phyloP scores from a whole-genome alignment of 2,113 vertebrate species.

The Taurulus bubalis region DNA sequence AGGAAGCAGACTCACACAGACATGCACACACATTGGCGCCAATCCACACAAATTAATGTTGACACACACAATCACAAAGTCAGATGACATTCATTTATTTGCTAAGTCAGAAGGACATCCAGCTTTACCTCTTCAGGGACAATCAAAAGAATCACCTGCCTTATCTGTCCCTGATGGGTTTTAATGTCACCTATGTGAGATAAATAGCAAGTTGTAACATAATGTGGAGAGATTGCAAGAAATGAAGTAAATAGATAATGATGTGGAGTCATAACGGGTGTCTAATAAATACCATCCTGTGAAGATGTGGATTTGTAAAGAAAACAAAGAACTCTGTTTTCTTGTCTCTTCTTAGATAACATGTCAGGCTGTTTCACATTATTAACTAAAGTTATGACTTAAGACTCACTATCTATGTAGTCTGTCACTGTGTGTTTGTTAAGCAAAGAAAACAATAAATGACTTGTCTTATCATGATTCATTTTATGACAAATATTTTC shows the following conservation, averaged over 20 bases:
- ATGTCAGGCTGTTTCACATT: not conserved
- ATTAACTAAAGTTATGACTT: constrained; percentile 6
- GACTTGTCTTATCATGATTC: constrained; percentile 28
- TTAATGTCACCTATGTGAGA: constrained; percentile 21
- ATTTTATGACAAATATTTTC: constrained; percentile 13
- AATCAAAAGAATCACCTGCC: constrained; percentile 14
- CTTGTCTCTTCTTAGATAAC: constrained; percentile 15
- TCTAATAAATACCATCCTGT: not conserved
- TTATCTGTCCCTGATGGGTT: constrained; percentile 1
- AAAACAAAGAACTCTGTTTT: constrained; percentile 23
- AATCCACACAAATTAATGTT: not conserved
- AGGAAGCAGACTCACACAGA: constrained; percentile 21
- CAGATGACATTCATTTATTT: not conserved
- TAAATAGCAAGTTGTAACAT: too few relatives aligned
- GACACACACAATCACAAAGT: constrained; percentile 27
- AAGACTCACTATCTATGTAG: not conserved
- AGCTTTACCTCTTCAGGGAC: constrained; percentile 18
- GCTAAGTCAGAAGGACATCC: constrained; percentile 26
- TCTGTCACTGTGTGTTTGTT: constrained; percentile 7
- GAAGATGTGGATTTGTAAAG: not conserved
- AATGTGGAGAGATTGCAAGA: not conserved
- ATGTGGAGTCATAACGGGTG: not conserved
- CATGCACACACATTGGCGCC: constrained; percentile 1
- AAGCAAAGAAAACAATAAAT: constrained; percentile 7
- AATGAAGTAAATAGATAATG: too few relatives aligned